Conservation (phyloP, 2,888 invertebrate species). For the Patella caerulea region DNA sequence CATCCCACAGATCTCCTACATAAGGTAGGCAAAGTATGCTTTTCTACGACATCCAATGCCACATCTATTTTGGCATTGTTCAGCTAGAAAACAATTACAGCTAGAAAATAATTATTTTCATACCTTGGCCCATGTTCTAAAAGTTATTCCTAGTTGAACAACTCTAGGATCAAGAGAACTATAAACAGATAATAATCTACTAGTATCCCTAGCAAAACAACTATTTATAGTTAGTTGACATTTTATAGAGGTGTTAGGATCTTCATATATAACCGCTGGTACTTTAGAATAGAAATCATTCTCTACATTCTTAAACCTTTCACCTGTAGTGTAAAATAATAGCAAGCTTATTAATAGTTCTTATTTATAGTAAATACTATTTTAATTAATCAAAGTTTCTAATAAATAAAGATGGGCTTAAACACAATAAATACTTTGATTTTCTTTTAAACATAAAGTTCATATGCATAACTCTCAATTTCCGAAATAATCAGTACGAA, state of each 20-base stretch:
- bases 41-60: too few relatives aligned
- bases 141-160: slow-evolving; percentile 69
- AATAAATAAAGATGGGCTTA: too few relatives aligned
- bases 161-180: slow-evolving; percentile 74
- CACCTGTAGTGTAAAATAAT: slow-evolving; percentile 41
- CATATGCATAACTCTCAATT: too few relatives aligned
- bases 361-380: too few relatives aligned
- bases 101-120: slow-evolving; percentile 18
- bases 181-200: slow-evolving; percentile 74
- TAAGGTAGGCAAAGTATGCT: too few relatives aligned
- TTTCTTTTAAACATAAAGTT: too few relatives aligned
- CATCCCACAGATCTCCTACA: too few relatives aligned
- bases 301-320: slow-evolving; percentile 57
- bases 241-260: slow-evolving; percentile 50
- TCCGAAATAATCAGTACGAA: too few relatives aligned
- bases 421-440: too few relatives aligned
- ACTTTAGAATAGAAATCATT: slow-evolving; percentile 70
- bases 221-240: slow-evolving; percentile 69
- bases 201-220: slow-evolving; percentile 73
- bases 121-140: slow-evolving; percentile 73
- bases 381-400: too few relatives aligned
- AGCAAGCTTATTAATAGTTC: too few relatives aligned
- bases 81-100: not conserved
- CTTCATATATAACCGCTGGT: slow-evolving; percentile 67
- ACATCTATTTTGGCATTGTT: not conserved